Evolutionary conservation across 2,113 vertebrate species (phyloP).

Genomic region (Prolemur simus): DNA sequence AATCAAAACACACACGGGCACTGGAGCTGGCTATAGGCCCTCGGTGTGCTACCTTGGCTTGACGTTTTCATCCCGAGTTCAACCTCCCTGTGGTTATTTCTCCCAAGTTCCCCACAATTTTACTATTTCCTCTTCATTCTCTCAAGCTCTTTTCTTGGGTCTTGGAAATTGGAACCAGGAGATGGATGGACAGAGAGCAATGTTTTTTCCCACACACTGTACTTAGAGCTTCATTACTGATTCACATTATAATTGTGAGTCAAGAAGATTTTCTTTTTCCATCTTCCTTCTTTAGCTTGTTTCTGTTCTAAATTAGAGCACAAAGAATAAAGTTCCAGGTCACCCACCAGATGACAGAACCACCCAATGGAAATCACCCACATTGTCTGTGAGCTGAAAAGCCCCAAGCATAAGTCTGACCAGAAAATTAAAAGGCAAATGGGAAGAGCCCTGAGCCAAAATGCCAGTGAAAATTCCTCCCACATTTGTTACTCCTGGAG

Average conservation of each 20-base stretch:
- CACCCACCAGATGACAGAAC: slow-evolving; percentile 63
- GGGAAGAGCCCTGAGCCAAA: not conserved
- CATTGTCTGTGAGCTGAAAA: slow-evolving; percentile 58
- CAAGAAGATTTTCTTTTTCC: not conserved
- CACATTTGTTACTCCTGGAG: not conserved
- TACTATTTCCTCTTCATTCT: slow-evolving; percentile 54
- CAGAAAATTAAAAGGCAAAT: slow-evolving; percentile 58
- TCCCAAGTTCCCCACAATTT: slow-evolving; percentile 16
- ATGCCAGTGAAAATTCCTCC: not conserved
- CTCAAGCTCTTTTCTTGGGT: slow-evolving; percentile 27
- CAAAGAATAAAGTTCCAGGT: slow-evolving; percentile 64
- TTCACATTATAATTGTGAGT: slow-evolving; percentile 41
- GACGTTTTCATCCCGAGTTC: not conserved
- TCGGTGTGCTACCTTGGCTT: not conserved
- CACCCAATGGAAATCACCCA: slow-evolving; percentile 51
- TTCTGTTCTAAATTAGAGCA: slow-evolving; percentile 73
- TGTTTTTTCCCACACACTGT: slow-evolving; percentile 39
- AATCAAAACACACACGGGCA: not conserved
- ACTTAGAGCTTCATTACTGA: slow-evolving; percentile 41
- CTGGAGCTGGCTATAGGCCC: not conserved
- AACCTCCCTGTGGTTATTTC: not conserved
- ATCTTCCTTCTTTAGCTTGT: slow-evolving; percentile 60
- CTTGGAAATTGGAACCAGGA: slow-evolving; percentile 66
- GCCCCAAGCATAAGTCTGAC: slow-evolving; percentile 52
- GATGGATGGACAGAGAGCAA: not conserved